Base-by-base conservation (phyloP, 1,140 invertebrate genomes). In the Sycophila sp. region DNA sequence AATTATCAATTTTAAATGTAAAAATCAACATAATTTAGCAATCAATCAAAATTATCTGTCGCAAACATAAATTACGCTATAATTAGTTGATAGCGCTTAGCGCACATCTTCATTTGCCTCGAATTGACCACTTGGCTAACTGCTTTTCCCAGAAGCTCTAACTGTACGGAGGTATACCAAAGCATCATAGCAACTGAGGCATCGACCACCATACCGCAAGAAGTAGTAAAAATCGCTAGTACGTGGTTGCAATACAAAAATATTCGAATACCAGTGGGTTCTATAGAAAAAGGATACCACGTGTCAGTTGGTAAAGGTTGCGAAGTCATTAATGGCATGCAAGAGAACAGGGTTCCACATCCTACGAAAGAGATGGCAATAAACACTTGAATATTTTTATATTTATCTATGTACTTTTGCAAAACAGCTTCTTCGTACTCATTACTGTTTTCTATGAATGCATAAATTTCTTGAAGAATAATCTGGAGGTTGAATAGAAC, bases 221-320 rank as follows among this genome's bases (percentile, higher is more conserved):
- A 75, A 17, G 71, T 67, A 65, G 78, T 75, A 6, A 73, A 56
- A 28, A 80, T 77, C 3, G 53, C 56, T 5, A 81, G 26, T 1
- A 71, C 42, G 24, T 84, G 80, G 1, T 32, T 51, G 8, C 53
- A 2, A 38, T 81, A 83, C 0, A 83, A 7, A 4, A 75, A 22
- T 32, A 51, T 68, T 28, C 60, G 64, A 15, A 76, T n/a, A n/a
- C 32, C 38, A 11, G 62, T 6, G 0, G 73, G 34, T 65, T 80
- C 72, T 6, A 58, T 34, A 0, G 75, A 19, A 74, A 84, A 83
- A 15, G 80, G 77, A 69, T 78, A 78, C 73, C 71, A 76, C 11
- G 67, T 71, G 24, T 79, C 75, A 7, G 45, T 66, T 26, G 78
- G 77, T 10, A 53, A 62, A 60, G 19, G 2, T 17, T 19, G 38